A percentile compares a stretch with the other conserved stretches of the same genome.
phyloP scores from a whole-genome alignment of 1,140 invertebrate species.

The Zaprionus africanus region DNA sequence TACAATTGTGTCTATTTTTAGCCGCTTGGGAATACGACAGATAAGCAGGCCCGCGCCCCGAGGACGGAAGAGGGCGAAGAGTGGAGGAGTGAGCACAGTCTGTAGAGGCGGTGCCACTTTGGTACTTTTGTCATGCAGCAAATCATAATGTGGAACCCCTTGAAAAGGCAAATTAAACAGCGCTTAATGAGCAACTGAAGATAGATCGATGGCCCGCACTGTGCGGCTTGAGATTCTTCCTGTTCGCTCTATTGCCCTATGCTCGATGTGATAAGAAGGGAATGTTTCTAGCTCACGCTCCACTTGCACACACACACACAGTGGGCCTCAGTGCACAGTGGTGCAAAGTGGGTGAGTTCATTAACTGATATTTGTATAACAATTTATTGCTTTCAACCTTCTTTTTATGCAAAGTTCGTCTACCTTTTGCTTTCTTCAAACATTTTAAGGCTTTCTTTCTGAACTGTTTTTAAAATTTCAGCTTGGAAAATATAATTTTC shows the following conservation, averaged over 20 bases:
- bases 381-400: too few species aligned
- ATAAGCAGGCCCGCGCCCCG: slow-evolving; percentile 26
- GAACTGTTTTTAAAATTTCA: background rate
- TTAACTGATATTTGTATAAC: too few species aligned
- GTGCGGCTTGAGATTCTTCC: slow-evolving; percentile 18
- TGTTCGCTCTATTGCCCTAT: background rate
- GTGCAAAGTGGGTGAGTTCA: too few species aligned
- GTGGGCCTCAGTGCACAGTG: too few species aligned
- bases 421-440: background rate
- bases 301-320: too few species aligned
- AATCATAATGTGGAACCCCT: slow-evolving; percentile 47
- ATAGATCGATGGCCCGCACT: slow-evolving; percentile 31
- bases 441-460: background rate
- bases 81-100: background rate
- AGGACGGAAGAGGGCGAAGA: background rate
- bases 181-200: slow-evolving; percentile 57
- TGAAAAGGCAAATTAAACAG: slow-evolving; percentile 47
- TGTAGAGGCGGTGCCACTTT: slow-evolving; percentile 22
- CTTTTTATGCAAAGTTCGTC: too few species aligned
- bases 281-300: too few species aligned
- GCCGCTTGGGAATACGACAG: slow-evolving; percentile 75
- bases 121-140: slow-evolving; percentile 36
- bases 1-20: slow-evolving; percentile 76
- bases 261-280: background rate
- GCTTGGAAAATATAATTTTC: background rate